phyloP scores from a whole-genome alignment of 2,888 invertebrate species.

The Sinopyrophorus schimmeli region DNA sequence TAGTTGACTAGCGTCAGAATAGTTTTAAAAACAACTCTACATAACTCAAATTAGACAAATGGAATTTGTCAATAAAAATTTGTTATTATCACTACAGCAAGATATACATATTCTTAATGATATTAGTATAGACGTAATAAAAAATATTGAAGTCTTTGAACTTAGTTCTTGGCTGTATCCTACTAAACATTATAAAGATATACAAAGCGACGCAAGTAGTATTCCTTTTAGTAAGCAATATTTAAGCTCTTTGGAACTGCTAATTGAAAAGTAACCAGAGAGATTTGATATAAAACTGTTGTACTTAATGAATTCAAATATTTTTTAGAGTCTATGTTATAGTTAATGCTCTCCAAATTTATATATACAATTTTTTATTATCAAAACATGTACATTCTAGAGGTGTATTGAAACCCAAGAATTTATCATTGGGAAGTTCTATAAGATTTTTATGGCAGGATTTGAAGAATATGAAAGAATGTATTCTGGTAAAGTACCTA shows the following conservation, averaged over 20 bases:
- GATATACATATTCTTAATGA: slow-evolving; percentile 27
- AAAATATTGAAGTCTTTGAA: slow-evolving; percentile 10
- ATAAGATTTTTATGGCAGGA: slow-evolving; percentile 29
- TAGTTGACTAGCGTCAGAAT: no score
- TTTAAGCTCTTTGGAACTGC: slow-evolving; percentile 26
- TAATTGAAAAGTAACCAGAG: slow-evolving; percentile 30
- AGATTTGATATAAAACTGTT: background rate
- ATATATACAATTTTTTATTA: slow-evolving; percentile 8
- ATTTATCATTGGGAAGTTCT: slow-evolving; percentile 30
- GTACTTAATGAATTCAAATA: slow-evolving; percentile 1
- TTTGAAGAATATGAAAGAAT: slow-evolving; percentile 12
- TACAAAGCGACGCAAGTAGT: slow-evolving; percentile 1
- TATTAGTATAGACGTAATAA: slow-evolving; percentile 21
- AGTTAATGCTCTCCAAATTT: slow-evolving; percentile 22
- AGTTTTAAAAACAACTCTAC: no score
- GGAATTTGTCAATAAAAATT: slow-evolving; percentile 28
- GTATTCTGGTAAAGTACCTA: slow-evolving; percentile 8
- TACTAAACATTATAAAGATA: slow-evolving; percentile 17
- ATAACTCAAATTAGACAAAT: slow-evolving; percentile 23
- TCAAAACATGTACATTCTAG: slow-evolving; percentile 8
- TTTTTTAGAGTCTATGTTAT: slow-evolving; percentile 31
- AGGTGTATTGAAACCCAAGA: slow-evolving; percentile 22
- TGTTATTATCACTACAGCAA: slow-evolving; percentile 29
- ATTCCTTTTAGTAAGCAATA: slow-evolving; percentile 20
- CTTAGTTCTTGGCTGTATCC: slow-evolving; percentile 32